Conservation (phyloP, 2,113 vertebrate genomes). For the Chaetura pelagica region DNA sequence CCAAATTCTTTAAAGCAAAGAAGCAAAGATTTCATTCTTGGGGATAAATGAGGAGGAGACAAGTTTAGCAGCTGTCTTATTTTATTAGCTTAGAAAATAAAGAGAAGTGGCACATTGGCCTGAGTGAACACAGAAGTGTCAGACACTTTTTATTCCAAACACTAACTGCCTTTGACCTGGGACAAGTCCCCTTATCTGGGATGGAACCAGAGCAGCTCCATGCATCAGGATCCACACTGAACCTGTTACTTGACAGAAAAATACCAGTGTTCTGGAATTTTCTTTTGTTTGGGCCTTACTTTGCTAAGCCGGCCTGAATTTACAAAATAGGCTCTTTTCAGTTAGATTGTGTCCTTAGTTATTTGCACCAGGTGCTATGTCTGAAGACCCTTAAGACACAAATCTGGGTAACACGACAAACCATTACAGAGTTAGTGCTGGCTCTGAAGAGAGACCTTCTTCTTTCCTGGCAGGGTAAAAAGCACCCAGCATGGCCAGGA, state of each 20-base stretch:
- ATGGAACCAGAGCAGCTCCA: neutral
- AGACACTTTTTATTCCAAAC: neutral
- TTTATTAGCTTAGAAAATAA: conserved; percentile 5
- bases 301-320: neutral
- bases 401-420: neutral
- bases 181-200: neutral
- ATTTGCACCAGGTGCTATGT: neutral
- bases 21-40: conserved; percentile 34
- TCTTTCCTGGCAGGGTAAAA: neutral
- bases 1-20: conserved; percentile 33
- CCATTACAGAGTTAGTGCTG: neutral
- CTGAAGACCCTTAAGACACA: neutral
- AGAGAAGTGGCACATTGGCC: neutral
- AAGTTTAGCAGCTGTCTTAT: conserved; percentile 45
- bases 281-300: neutral
- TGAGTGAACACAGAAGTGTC: neutral
- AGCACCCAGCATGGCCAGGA: neutral
- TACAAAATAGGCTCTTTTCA: neutral
- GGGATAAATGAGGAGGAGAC: neutral
- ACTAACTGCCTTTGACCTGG: neutral
- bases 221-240: neutral
- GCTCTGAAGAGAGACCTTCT: neutral
- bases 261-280: neutral
- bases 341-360: neutral
- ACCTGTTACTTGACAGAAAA: neutral